Evolutionary conservation across 2,113 vertebrate species (phyloP).

Genomic region (Istiophorus platypterus): DNA sequence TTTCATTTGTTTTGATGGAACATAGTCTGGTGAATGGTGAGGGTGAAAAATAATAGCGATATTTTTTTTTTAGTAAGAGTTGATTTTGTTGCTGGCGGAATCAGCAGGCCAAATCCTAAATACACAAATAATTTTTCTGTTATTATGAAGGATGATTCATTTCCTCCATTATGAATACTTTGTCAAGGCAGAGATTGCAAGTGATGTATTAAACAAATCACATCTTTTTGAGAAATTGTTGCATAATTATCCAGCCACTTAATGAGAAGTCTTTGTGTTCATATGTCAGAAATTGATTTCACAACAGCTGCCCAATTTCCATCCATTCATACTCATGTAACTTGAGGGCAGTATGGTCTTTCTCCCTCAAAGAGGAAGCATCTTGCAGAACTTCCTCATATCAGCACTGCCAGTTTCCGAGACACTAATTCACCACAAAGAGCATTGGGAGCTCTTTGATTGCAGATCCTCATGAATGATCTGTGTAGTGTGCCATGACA

Average conservation of each 20-base stretch:
- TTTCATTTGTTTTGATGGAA: background rate
- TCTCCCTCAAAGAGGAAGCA: conserved; percentile 72
- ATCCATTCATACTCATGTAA: conserved; percentile 34
- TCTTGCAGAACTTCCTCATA: conserved; percentile 79
- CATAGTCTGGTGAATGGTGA: background rate
- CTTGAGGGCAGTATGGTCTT: conserved; percentile 37
- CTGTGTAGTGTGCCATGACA: background rate
- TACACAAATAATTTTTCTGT: background rate
- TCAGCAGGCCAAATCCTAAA: background rate
- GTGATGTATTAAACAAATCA: background rate
- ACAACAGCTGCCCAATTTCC: conserved; percentile 29
- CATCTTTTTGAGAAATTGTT: conserved; percentile 24
- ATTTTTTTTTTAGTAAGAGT: background rate
- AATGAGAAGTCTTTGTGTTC: conserved; percentile 33
- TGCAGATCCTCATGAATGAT: conserved; percentile 22
- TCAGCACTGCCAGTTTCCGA: conserved; percentile 44
- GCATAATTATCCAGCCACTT: background rate
- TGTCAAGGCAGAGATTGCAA: conserved; percentile 3
- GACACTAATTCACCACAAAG: conserved; percentile 9
- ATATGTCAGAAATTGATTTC: conserved; percentile 35
- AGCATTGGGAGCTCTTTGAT: conserved; percentile 20
- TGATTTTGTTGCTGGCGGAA: background rate
- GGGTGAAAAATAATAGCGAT: too few relatives aligned
- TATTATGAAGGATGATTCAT: conserved; percentile 4
- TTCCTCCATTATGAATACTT: conserved; percentile 4